These are phyloP conservation scores for Chironomus striatipennis DNA, from an alignment of 1,140 invertebrate species.

Conservation along the genomic window DNA sequence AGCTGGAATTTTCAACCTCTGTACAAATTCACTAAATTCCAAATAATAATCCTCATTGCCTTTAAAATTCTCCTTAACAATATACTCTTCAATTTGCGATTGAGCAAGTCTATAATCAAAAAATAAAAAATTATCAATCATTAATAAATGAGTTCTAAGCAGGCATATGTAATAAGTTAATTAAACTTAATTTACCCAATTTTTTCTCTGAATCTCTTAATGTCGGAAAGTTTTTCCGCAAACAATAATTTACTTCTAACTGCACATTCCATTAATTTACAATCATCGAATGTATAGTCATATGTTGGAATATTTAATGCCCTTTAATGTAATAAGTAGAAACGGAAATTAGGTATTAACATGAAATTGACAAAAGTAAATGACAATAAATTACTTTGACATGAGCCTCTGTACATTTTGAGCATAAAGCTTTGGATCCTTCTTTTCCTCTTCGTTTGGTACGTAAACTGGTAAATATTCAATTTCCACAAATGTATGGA, in stretches of 20 bases:
- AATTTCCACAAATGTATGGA: constrained; percentile 84
- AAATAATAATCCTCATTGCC: constrained; percentile 18
- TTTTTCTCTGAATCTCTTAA: constrained; percentile 60
- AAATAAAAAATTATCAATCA: too few relatives aligned
- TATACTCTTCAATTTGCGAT: not conserved
- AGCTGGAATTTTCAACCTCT: not conserved
- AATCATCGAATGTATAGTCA: constrained; percentile 92
- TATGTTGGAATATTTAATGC: constrained; percentile 71
- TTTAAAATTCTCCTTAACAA: constrained; percentile 12
- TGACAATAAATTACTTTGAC: constrained; percentile 67
- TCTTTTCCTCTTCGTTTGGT: constrained; percentile 77
- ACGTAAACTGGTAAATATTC: constrained; percentile 90
- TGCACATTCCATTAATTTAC: constrained; percentile 71
- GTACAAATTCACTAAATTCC: not conserved
- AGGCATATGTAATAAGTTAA: too few relatives aligned
- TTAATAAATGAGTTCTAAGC: too few relatives aligned
- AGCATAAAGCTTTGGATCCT: constrained; percentile 82
- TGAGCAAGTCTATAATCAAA: not conserved
- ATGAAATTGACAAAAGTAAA: not conserved
- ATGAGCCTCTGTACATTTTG: constrained; percentile 83
- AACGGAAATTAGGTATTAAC: not conserved
- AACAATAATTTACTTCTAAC: constrained; percentile 70
- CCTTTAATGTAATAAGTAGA: constrained; percentile 43
- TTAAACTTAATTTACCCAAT: constrained; percentile 48
- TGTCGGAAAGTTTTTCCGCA: constrained; percentile 64